Conservation (phyloP, 2,888 invertebrate species). For the Drosophila conformis region DNA sequence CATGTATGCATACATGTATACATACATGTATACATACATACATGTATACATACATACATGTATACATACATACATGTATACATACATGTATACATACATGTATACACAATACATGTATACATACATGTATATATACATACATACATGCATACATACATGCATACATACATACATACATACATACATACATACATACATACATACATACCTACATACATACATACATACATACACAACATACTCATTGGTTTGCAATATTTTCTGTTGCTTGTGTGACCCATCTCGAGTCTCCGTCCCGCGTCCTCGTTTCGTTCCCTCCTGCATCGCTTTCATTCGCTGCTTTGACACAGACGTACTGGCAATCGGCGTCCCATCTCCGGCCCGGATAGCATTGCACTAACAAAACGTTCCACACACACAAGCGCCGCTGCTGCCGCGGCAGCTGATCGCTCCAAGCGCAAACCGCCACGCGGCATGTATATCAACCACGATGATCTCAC, state of each 20-base stretch:
- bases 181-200: not conserved
- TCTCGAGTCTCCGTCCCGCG: not conserved
- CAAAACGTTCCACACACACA: slow-evolving; percentile 83
- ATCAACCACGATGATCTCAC: slow-evolving; percentile 98
- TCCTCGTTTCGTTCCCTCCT: not conserved
- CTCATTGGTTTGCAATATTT: slow-evolving; percentile 13
- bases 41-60: not conserved
- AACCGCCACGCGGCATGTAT: slow-evolving; percentile 98
- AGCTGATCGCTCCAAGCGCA: slow-evolving; percentile 89
- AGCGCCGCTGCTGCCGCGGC: slow-evolving; percentile 63
- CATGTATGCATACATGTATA: no score
- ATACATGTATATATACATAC: no score
- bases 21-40: not conserved
- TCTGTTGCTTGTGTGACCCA: slow-evolving; percentile 18
- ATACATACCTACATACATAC: not conserved
- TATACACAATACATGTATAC: no score
- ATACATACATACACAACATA: not conserved
- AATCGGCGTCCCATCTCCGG: slow-evolving; percentile 92
- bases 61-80: no score
- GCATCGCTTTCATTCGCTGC: slow-evolving; percentile 1
- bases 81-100: no score
- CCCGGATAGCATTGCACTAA: slow-evolving; percentile 83
- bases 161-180: slow-evolving; percentile 4
- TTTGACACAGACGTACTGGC: slow-evolving; percentile 90
- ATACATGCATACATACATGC: not conserved